Evolutionary conservation across 2,797 vertebrate species (phyloP).

Genomic region (Sebastes miniatus): DNA sequence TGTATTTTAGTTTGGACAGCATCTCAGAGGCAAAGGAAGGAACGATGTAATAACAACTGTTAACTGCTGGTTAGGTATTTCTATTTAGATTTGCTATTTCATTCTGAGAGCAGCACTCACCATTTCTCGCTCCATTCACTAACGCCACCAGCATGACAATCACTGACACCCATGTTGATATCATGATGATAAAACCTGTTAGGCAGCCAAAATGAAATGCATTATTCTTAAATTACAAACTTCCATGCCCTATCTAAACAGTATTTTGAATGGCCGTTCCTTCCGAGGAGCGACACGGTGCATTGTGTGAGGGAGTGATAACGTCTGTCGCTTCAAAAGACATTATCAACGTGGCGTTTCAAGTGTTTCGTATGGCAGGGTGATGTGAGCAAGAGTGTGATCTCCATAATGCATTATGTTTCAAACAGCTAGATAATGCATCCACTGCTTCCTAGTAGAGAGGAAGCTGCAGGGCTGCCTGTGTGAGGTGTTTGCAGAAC

Average conservation of each 20-base stretch:
- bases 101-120: conserved; percentile 61
- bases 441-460: not conserved
- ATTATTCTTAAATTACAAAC: conserved; percentile 35
- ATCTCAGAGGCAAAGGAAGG: conserved; percentile 9
- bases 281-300: not conserved
- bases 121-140: conserved; percentile 44
- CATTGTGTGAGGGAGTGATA: conserved; percentile 12
- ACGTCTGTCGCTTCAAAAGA: conserved; percentile 6
- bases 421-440: not conserved
- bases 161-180: conserved; percentile 54
- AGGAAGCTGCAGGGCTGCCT: not conserved
- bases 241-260: conserved; percentile 16
- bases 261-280: conserved; percentile 15
- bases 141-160: conserved; percentile 58
- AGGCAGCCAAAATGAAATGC: conserved; percentile 32
- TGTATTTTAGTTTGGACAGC: not conserved
- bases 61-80: conserved; percentile 33
- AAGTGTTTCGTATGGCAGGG: conserved; percentile 1
- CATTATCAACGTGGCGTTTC: conserved; percentile 8
- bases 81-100: conserved; percentile 33
- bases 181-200: conserved; percentile 78
- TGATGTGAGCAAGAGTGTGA: conserved; percentile 19
- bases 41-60: conserved; percentile 17
- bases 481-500: not conserved
- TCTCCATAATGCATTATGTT: conserved; percentile 24